A percentile compares a stretch with the other conserved stretches of the same genome.
phyloP scores from a whole-genome alignment of 2,113 vertebrate genomes.

The Toxotes jaculatrix region DNA sequence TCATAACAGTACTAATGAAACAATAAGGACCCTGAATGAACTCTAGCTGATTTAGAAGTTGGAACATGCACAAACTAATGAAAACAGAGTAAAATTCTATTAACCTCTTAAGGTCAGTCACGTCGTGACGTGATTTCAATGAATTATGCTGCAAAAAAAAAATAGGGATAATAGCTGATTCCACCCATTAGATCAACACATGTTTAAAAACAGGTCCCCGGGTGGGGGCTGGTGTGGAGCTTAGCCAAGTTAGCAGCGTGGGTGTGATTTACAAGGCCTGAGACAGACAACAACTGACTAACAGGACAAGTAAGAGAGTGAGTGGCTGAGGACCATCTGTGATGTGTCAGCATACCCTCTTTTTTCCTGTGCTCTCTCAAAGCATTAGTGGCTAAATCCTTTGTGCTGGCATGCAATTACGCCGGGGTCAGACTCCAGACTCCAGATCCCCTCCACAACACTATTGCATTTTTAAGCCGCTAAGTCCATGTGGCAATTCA shows the following conservation, averaged over 20 bases:
- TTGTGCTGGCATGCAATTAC: slow-evolving; percentile 84
- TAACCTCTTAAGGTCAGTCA: not conserved
- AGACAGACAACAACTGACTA: slow-evolving; percentile 72
- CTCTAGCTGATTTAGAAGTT: slow-evolving; percentile 32
- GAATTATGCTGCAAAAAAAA: slow-evolving; percentile 8
- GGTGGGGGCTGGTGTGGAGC: slow-evolving; percentile 21
- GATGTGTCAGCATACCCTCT: slow-evolving; percentile 72
- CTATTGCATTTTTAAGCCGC: slow-evolving; percentile 78
- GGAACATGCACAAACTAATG: not conserved
- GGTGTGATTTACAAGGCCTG: slow-evolving; percentile 69
- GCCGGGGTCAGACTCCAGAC: slow-evolving; percentile 74
- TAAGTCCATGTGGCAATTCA: slow-evolving; percentile 76
- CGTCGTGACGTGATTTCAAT: not conserved
- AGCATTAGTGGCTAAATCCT: slow-evolving; percentile 83
- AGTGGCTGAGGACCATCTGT: slow-evolving; percentile 74
- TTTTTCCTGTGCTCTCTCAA: slow-evolving; percentile 56
- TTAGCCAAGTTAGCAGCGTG: slow-evolving; percentile 51
- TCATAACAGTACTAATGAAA: slow-evolving; percentile 56
- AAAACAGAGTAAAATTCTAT: not conserved
- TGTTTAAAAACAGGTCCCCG: slow-evolving; percentile 26
- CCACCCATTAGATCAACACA: slow-evolving; percentile 15
- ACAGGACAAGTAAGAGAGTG: slow-evolving; percentile 59
- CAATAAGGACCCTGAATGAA: slow-evolving; percentile 52
- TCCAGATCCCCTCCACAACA: slow-evolving; percentile 66
- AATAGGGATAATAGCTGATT: not conserved